These are phyloP conservation scores for Oryzias melastigma DNA, from an alignment of 2,113 vertebrate genomes.

Conservation along the genomic window DNA sequence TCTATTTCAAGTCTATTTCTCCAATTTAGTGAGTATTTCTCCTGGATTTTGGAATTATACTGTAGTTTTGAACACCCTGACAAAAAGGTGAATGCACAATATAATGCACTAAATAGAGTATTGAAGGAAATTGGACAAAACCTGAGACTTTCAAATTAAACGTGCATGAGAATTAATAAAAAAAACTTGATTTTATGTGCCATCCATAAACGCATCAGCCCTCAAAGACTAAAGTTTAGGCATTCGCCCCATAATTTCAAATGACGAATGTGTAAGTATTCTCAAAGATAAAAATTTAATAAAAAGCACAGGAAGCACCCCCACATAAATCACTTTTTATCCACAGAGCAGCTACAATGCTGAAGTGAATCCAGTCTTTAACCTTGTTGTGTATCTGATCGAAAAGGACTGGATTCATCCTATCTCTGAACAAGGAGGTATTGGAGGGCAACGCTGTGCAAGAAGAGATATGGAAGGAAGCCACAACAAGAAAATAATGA, in stretches of 20 bases:
- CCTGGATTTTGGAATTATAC: too few relatives aligned
- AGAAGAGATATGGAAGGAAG: constrained; percentile 49
- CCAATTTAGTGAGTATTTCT: too few relatives aligned
- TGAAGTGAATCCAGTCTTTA: constrained; percentile 29
- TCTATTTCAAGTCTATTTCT: too few relatives aligned
- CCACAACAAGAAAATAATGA: constrained; percentile 62
- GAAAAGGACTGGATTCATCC: constrained; percentile 20
- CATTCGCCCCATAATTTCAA: neutral
- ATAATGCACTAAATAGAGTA: too few relatives aligned
- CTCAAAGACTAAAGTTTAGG: too few relatives aligned
- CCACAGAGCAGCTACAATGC: constrained; percentile 14
- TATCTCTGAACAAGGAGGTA: constrained; percentile 56
- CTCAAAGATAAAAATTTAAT: constrained; percentile 47
- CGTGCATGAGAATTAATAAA: too few relatives aligned
- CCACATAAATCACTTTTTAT: constrained; percentile 41
- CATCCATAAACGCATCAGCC: too few relatives aligned
- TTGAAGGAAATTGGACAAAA: too few relatives aligned
- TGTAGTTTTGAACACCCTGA: too few relatives aligned
- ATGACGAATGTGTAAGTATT: constrained; percentile 28
- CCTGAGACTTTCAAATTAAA: too few relatives aligned
- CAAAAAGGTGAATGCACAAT: too few relatives aligned
- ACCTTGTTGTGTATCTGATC: constrained; percentile 54
- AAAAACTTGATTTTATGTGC: too few relatives aligned
- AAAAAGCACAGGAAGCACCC: constrained; percentile 29
- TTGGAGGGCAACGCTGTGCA: constrained; percentile 48